Base-by-base conservation (phyloP, 2,888 invertebrate species). In the Cerastoderma edule region DNA sequence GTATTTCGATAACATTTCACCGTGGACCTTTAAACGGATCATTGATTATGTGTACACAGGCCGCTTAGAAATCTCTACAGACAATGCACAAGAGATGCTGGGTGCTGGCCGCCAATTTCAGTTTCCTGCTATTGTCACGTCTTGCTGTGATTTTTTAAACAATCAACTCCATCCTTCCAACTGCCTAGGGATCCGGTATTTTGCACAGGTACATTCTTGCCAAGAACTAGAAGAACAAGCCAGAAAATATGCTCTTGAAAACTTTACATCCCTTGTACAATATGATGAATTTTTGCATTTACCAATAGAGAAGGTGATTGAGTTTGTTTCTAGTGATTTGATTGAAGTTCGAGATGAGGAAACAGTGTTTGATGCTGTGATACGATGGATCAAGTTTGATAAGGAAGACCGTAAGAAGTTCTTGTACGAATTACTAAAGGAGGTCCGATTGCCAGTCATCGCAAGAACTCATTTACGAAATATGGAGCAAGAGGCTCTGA, bases 1-100 rank as follows among this genome's bases (percentile, higher is more conserved):
- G 1, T 79, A 75, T 3, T 90, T 92, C 72, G 90, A 89, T 74
- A 90, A 91, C 30, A 87, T 92, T 54, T 91, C 91, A 10, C 89
- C 92, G 3, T 90, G 90, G 89, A 91, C 89, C 24, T 84, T 93
- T 79, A 89, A 90, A 67, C 82, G 90, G 10, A 84, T 93, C 2
- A 88, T 92, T 28, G 93, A 93, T 53, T 93, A 92, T 75, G 91
- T 92, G 1, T 93, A 93, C 80, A 92, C 92, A 54, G 93, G 92
- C 10, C 83, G 84, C n/a, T 75, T 92, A 56, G 92, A 92, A 80
- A 91, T 93, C 33, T 91, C 87, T 8, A 86, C 88, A 13, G 91
- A 91, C 64, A 92, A 92, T 81, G 92, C 92, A 66, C 92, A 92
- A 78, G 92, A 93, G 78, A 80, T 92, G 77, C 83, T 93, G 65